phyloP scores from a whole-genome alignment of 2,113 vertebrate species.

The Spilogale gracilis region DNA sequence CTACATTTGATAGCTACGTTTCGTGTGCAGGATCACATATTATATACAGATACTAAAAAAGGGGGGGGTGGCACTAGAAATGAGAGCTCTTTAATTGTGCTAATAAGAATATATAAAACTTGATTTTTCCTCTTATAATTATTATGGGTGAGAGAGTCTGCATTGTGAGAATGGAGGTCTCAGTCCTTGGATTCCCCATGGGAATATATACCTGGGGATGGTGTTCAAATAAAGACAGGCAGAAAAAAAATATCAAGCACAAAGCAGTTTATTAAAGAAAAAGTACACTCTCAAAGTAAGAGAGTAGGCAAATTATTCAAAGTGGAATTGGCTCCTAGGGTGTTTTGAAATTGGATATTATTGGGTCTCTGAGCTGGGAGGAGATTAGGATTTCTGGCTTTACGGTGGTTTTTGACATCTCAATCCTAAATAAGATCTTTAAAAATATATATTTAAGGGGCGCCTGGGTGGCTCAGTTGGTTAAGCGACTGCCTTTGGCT shows the following conservation, averaged over 20 bases:
- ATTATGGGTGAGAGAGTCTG: neutral
- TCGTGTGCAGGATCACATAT: neutral
- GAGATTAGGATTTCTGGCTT: neutral
- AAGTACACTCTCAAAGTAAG: neutral
- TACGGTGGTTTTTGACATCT: neutral
- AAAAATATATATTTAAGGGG: neutral
- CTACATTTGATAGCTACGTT: neutral
- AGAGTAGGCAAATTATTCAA: neutral
- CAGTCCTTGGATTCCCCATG: neutral
- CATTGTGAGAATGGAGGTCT: neutral
- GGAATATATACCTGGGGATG: neutral
- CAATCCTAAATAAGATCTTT: neutral
- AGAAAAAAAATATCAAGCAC: neutral
- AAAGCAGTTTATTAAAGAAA: neutral
- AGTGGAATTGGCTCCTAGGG: neutral
- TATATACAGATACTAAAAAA: neutral
- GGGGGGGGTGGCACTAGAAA: neutral
- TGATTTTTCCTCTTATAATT: neutral
- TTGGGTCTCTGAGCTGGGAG: neutral
- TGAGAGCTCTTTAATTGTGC: neutral
- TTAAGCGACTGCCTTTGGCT: no score
- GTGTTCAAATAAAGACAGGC: neutral
- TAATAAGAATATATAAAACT: neutral
- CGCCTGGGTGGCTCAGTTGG: no score
- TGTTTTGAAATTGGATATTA: neutral